These are phyloP conservation scores for Callionymus lyra DNA, from an alignment of 2,113 vertebrate species.

Conservation along the genomic window DNA sequence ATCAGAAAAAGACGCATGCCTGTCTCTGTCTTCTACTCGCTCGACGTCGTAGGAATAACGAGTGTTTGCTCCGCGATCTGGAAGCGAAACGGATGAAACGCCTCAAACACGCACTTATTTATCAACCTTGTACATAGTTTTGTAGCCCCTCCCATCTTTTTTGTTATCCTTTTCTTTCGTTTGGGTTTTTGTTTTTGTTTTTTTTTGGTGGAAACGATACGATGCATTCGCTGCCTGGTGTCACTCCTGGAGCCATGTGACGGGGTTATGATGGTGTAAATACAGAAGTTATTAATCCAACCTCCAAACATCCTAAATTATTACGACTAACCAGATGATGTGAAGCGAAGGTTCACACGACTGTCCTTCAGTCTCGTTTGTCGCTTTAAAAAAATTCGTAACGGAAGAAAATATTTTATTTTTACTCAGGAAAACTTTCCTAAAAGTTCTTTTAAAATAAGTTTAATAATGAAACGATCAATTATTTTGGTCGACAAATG, in stretches of 20 bases:
- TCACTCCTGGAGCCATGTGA: slow-evolving; percentile 38
- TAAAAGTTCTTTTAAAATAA: no score
- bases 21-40: slow-evolving; percentile 64
- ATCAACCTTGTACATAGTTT: slow-evolving; percentile 73
- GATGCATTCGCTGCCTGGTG: slow-evolving; percentile 42
- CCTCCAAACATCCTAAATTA: no score
- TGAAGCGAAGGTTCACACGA: no score
- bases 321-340: no score
- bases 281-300: slow-evolving; percentile 5
- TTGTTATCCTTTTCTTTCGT: slow-evolving; percentile 25
- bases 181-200: slow-evolving; percentile 35
- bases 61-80: slow-evolving; percentile 46
- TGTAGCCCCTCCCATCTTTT: slow-evolving; percentile 49
- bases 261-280: slow-evolving; percentile 37
- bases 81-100: slow-evolving; percentile 56
- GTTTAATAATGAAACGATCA: no score
- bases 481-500: no score
- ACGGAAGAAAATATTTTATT: no score
- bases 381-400: no score
- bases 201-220: slow-evolving; percentile 51
- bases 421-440: no score
- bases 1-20: slow-evolving; percentile 70
- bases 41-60: slow-evolving; percentile 51
- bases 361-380: no score
- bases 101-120: slow-evolving; percentile 73